Conservation (phyloP, 2,113 vertebrate genomes). For the Ancistrus triradiatus region DNA sequence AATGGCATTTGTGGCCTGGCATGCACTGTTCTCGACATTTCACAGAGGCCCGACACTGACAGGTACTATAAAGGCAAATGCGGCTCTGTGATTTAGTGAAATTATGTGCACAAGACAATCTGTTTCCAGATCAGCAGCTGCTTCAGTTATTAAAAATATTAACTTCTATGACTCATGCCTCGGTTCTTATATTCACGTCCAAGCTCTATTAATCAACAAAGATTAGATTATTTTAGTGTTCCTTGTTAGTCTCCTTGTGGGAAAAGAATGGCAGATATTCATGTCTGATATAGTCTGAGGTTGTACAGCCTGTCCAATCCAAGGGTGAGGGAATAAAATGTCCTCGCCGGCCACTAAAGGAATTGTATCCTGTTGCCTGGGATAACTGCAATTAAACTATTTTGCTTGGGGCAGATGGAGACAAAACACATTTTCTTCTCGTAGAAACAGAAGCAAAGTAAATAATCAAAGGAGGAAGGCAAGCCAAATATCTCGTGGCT, state of each 20-base stretch:
- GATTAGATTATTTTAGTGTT: slow-evolving; percentile 21
- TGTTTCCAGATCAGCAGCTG: not conserved
- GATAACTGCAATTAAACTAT: slow-evolving; percentile 48
- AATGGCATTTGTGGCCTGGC: slow-evolving; percentile 18
- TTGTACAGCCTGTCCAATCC: slow-evolving; percentile 15
- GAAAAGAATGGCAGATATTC: slow-evolving; percentile 20
- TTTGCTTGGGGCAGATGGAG: slow-evolving; percentile 37
- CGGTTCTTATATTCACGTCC: slow-evolving; percentile 14
- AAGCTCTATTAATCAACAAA: slow-evolving; percentile 9
- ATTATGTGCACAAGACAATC: slow-evolving; percentile 31
- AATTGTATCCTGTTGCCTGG: slow-evolving; percentile 40
- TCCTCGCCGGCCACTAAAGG: slow-evolving; percentile 28
- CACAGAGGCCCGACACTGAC: slow-evolving; percentile 37
- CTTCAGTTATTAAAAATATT: slow-evolving; percentile 11
- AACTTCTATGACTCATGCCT: not conserved
- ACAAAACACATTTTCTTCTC: slow-evolving; percentile 45
- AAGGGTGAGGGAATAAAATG: slow-evolving; percentile 37
- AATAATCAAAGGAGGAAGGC: slow-evolving; percentile 34
- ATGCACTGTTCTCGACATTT: not conserved
- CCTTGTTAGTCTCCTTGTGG: slow-evolving; percentile 13
- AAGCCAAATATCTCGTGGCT: slow-evolving; percentile 49
- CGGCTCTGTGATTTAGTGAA: slow-evolving; percentile 20
- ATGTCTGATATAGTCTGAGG: slow-evolving; percentile 25
- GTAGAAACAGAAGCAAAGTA: slow-evolving; percentile 42
- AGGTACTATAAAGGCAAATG: slow-evolving; percentile 36